phyloP scores from a whole-genome alignment of 2,888 invertebrate species.

The Folsomia manolachei region DNA sequence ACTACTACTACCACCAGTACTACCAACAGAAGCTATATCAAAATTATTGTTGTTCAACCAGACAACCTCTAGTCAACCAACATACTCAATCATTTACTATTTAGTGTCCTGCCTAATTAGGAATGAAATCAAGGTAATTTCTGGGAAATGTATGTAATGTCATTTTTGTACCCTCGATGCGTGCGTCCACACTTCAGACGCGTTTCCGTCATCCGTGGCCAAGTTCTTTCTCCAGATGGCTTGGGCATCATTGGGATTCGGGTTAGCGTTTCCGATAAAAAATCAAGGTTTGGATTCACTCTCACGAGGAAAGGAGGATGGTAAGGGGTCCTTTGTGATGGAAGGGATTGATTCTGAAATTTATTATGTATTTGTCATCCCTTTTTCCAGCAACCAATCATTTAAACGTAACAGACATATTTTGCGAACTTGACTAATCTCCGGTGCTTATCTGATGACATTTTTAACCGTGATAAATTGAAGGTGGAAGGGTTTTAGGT shows the following conservation, averaged over 20 bases:
- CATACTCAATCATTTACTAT: neutral
- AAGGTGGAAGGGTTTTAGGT: too few species aligned
- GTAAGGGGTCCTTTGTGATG: too few species aligned
- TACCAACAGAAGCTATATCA: neutral
- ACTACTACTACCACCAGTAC: neutral
- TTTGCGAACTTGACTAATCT: too few species aligned
- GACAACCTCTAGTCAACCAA: neutral
- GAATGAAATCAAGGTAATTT: neutral
- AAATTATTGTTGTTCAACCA: neutral
- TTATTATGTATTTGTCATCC: too few species aligned
- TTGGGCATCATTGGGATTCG: slow-evolving; percentile 95
- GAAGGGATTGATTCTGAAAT: too few species aligned
- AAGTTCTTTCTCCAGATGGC: slow-evolving; percentile 90
- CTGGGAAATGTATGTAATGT: slow-evolving; percentile 24
- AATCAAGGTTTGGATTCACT: slow-evolving; percentile 93
- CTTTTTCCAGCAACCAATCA: too few species aligned
- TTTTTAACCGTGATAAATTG: too few species aligned
- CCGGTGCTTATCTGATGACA: too few species aligned
- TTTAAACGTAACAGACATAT: too few species aligned
- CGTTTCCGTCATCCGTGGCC: slow-evolving; percentile 97
- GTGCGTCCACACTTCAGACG: slow-evolving; percentile 67
- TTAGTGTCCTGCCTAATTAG: neutral
- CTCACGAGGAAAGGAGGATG: slow-evolving; percentile 89
- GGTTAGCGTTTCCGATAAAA: slow-evolving; percentile 83
- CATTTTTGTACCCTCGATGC: slow-evolving; percentile 26